Percentiles rank a stretch among this genome's conserved stretches.
Evolutionary conservation across 2,797 vertebrate genomes (phyloP).

Genomic region (Sciurus carolinensis): DNA sequence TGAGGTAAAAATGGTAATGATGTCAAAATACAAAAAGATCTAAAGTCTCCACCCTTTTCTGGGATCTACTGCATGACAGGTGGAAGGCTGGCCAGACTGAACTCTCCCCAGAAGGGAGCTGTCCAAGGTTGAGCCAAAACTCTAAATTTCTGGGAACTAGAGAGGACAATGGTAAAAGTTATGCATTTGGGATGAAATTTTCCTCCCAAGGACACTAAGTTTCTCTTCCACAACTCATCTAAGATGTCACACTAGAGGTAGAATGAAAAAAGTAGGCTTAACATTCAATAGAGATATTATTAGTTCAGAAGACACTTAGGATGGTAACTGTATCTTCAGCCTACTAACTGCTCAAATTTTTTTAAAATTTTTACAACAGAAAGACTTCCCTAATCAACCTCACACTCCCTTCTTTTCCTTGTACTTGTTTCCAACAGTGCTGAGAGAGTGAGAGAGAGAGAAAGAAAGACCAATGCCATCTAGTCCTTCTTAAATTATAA

Average conservation of each 20-base stretch:
- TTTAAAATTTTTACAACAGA: background rate
- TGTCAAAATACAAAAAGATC: background rate
- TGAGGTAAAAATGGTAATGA: background rate
- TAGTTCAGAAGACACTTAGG: background rate
- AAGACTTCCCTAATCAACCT: background rate
- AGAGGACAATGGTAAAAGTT: background rate
- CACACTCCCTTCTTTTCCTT: background rate
- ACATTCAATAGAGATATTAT: background rate
- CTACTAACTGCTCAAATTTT: background rate
- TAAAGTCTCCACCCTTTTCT: background rate
- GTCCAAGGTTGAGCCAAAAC: background rate
- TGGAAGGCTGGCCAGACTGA: fast-evolving
- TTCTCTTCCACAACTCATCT: background rate
- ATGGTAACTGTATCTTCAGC: background rate
- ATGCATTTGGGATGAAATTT: background rate
- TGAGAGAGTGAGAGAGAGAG: background rate
- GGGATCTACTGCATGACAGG: fast-evolving
- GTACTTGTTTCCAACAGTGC: background rate
- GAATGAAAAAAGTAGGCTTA: background rate
- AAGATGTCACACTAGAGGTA: background rate
- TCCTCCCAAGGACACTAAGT: background rate
- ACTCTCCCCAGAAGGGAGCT: fast-evolving
- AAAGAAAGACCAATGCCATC: background rate
- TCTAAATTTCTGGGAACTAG: background rate
- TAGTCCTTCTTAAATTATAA: background rate